These are phyloP conservation scores for Lutjanus erythropterus DNA, from an alignment of 2,113 vertebrate genomes.

Conservation along the genomic window DNA sequence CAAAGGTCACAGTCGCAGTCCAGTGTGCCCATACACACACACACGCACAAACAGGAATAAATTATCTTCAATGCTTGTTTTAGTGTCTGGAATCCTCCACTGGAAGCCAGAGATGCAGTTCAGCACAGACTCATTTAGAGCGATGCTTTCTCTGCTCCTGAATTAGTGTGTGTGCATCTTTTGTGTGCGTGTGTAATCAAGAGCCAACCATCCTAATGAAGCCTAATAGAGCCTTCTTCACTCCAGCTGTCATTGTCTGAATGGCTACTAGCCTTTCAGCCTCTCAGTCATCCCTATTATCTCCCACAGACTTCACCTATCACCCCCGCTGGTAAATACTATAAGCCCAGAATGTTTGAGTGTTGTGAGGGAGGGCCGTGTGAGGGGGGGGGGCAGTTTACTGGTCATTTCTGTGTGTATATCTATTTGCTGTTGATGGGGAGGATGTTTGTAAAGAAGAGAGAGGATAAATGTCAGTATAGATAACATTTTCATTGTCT, in stretches of 20 bases:
- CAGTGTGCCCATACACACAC: neutral
- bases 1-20: conserved; percentile 29
- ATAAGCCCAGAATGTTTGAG: conserved; percentile 66
- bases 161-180: conserved; percentile 19
- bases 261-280: conserved; percentile 69
- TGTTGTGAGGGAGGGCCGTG: conserved; percentile 37
- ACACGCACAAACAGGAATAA: conserved; percentile 3
- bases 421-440: neutral
- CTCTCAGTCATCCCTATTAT: conserved; percentile 73
- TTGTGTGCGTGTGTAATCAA: conserved; percentile 37
- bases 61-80: neutral
- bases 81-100: neutral
- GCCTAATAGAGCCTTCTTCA: conserved; percentile 68
- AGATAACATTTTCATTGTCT: conserved; percentile 6
- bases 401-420: conserved; percentile 43
- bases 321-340: conserved; percentile 72
- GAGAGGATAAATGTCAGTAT: conserved; percentile 1
- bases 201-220: conserved; percentile 65
- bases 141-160: conserved; percentile 8
- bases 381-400: neutral
- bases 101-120: neutral
- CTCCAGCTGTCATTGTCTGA: conserved; percentile 69
- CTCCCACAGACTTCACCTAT: conserved; percentile 71
- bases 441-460: conserved; percentile 28
- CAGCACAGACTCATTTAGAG: conserved; percentile 9